Evolutionary conservation across 2,113 vertebrate species (phyloP).

Genomic region (Ascaphus truei): DNA sequence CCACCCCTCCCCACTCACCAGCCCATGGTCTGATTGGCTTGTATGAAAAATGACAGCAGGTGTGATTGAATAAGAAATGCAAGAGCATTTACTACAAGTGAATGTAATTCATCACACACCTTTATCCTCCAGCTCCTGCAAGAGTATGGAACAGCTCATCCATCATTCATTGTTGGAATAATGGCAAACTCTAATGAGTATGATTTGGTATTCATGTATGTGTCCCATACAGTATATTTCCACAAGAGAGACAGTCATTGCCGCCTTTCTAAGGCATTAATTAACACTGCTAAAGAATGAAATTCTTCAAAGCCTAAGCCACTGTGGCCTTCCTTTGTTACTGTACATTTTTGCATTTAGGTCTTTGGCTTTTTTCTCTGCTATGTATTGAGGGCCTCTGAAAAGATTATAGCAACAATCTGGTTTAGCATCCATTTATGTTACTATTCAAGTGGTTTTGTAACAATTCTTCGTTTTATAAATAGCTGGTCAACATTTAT

Average conservation of each 20-base stretch:
- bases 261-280: slow-evolving; percentile 60
- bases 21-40: not conserved
- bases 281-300: slow-evolving; percentile 63
- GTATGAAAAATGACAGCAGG: not conserved
- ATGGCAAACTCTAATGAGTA: slow-evolving; percentile 42
- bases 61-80: not conserved
- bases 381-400: not conserved
- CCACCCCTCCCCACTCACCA: too few relatives aligned
- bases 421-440: not conserved
- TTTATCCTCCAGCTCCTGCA: slow-evolving; percentile 13
- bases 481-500: too few relatives aligned
- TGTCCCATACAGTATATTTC: slow-evolving; percentile 45
- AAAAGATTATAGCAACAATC: not conserved
- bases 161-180: slow-evolving; percentile 40
- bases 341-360: too few relatives aligned
- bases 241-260: slow-evolving; percentile 50
- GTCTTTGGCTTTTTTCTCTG: slow-evolving; percentile 8
- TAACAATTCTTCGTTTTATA: too few relatives aligned
- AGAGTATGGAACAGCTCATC: slow-evolving; percentile 28
- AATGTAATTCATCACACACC: slow-evolving; percentile 16
- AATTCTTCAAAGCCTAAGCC: slow-evolving; percentile 38
- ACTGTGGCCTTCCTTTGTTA: not conserved
- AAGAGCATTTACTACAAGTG: not conserved
- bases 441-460: too few relatives aligned
- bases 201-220: slow-evolving; percentile 50